Evolutionary conservation across 2,888 invertebrate species (phyloP).

Genomic region (Tiliacea citrago): DNA sequence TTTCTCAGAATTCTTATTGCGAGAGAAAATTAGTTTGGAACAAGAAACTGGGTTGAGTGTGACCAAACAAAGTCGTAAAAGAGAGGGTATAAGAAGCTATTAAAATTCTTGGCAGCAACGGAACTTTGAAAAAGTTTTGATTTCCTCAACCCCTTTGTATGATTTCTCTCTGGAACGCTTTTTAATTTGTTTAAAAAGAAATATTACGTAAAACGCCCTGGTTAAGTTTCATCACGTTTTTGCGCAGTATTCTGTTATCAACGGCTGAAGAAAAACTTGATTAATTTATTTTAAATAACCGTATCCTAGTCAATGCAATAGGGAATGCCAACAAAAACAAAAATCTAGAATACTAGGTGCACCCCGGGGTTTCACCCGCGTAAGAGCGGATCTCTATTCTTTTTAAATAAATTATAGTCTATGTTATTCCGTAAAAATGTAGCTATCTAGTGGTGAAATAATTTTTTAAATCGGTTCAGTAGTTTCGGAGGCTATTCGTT

Average conservation of each 20-base stretch:
- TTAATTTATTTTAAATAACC: not conserved
- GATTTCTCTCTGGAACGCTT: slow-evolving; percentile 38
- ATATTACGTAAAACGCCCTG: not conserved
- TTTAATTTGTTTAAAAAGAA: slow-evolving; percentile 40
- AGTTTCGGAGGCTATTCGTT: too few relatives aligned
- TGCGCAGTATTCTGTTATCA: not conserved
- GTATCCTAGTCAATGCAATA: not conserved
- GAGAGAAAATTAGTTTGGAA: slow-evolving; percentile 37
- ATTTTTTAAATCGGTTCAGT: too few relatives aligned
- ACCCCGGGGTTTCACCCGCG: too few relatives aligned
- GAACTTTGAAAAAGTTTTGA: slow-evolving; percentile 58
- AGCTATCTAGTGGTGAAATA: too few relatives aligned
- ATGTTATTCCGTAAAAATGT: too few relatives aligned
- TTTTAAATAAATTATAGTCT: too few relatives aligned
- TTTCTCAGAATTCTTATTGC: not conserved
- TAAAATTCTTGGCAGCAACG: slow-evolving; percentile 43
- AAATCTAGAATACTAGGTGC: too few relatives aligned
- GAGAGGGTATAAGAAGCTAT: slow-evolving; percentile 50
- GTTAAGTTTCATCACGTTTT: slow-evolving; percentile 4
- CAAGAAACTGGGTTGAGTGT: slow-evolving; percentile 28
- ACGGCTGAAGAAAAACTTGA: not conserved
- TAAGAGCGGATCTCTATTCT: too few relatives aligned
- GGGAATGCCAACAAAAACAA: not conserved
- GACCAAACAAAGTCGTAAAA: slow-evolving; percentile 31
- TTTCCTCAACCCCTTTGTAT: slow-evolving; percentile 54